A percentile compares a stretch with the other conserved stretches of the same genome.
These are phyloP conservation scores for Teleopsis dalmanni DNA, from an alignment of 1,140 invertebrate species.

Conservation along the genomic window DNA sequence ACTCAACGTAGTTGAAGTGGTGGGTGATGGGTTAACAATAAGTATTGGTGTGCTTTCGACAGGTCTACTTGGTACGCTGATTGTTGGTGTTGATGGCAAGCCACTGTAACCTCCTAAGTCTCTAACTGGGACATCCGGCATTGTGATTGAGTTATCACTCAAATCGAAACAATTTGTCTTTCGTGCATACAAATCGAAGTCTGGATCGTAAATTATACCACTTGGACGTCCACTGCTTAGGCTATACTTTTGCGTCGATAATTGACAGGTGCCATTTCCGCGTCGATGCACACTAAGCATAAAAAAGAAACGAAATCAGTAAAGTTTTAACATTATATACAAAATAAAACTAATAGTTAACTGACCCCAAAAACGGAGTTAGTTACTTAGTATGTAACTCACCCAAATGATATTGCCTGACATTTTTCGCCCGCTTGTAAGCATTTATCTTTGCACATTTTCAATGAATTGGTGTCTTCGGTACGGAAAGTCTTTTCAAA, in stretches of 20 bases:
- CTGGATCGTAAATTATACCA: conserved; percentile 47
- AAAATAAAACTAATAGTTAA: conserved; percentile 25
- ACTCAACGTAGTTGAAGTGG: conserved; percentile 15
- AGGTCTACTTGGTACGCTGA: conserved; percentile 32
- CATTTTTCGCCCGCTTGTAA: conserved; percentile 40
- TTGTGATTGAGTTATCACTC: conserved; percentile 33
- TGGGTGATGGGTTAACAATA: conserved; percentile 34
- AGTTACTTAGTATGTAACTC: conserved; percentile 14
- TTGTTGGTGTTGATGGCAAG: conserved; percentile 19
- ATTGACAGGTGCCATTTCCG: conserved; percentile 56
- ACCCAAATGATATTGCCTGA: conserved; percentile 43
- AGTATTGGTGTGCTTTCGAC: conserved; percentile 30
- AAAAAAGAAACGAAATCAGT: conserved; percentile 13
- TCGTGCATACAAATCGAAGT: conserved; percentile 55
- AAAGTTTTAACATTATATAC: conserved; percentile 2
- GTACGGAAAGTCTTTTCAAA: conserved; percentile 43
- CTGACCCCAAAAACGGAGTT: conserved; percentile 12
- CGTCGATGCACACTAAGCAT: conserved; percentile 50
- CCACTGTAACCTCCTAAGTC: conserved; percentile 14
- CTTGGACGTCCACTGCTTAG: conserved; percentile 41
- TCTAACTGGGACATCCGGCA: conserved; percentile 23
- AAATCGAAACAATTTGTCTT: conserved; percentile 48
- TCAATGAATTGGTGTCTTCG: conserved; percentile 42
- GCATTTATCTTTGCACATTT: conserved; percentile 41
- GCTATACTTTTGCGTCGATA: conserved; percentile 46